Conservation (phyloP, 2,797 vertebrate species). For the Salmo trutta region DNA sequence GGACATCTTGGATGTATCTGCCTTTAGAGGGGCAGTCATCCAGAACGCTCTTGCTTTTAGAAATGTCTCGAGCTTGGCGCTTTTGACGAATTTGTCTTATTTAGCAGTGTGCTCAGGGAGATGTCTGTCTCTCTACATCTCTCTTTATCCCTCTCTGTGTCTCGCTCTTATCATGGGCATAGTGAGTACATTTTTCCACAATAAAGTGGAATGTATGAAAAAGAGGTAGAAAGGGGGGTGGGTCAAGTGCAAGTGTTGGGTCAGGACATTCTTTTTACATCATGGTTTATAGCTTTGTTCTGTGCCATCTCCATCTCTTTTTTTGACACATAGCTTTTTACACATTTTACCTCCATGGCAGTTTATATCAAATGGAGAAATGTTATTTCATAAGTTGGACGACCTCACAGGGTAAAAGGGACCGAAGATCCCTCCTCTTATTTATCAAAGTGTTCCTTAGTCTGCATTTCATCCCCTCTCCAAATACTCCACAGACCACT, state of each 20-base stretch:
- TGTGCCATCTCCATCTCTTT: too few species aligned
- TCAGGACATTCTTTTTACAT: too few species aligned
- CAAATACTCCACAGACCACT: constrained; percentile 51
- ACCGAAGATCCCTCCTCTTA: constrained; percentile 20
- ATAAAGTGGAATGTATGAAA: too few species aligned
- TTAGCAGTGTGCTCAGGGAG: not conserved
- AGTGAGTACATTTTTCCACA: too few species aligned
- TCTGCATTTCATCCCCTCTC: constrained; percentile 53
- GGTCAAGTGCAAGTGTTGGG: too few species aligned
- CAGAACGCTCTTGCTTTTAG: constrained; percentile 54
- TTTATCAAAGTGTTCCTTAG: constrained; percentile 30
- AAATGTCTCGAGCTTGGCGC: constrained; percentile 28
- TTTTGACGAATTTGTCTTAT: constrained; percentile 34
- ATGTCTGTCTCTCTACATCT: not conserved
- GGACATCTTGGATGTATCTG: constrained; percentile 55
- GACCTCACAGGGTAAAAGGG: too few species aligned
- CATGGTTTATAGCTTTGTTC: too few species aligned
- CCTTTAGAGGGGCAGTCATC: constrained; percentile 56
- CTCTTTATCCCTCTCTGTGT: not conserved
- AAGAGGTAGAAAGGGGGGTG: too few species aligned
- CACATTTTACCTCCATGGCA: too few species aligned
- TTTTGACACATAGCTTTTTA: too few species aligned
- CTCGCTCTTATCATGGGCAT: not conserved
- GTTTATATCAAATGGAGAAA: too few species aligned
- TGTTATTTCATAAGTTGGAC: too few species aligned